Evolutionary conservation across 2,888 invertebrate genomes (phyloP), one percentile per base, ranked within the genome.

Genomic region (Pardosa pseudoannulata): DNA sequence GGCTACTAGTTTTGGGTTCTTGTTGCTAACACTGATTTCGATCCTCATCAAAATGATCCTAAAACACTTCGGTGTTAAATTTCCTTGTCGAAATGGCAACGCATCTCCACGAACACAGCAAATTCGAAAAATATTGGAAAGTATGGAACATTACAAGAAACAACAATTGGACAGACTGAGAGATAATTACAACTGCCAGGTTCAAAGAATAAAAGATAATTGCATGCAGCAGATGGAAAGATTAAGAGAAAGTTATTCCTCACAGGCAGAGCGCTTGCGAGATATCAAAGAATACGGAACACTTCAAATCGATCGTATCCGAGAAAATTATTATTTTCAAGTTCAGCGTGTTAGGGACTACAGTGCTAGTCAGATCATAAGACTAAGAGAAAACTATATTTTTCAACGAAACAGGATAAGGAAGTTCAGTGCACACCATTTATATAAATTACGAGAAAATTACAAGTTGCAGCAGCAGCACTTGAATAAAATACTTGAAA

Each of bases 391-490:
- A 92, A 97, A 97, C 92, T 98, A 98, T 92, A 96, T 97, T 91
- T 96, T 96, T 93, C 98, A 98, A 92, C 94, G 98, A 81, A 96
- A 97, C 92, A 96, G 97, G 92, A 97, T 98, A 89, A 94, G 97
- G 71, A 98, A 98, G 92, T 98, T 98, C 93, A 97, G 97, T 92
- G 95, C 96, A 27, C 96, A 97, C 91, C 97, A 98, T 92, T 94
- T 98, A 83, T 93, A 97, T 67, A 94, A 96, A 74, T 92, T 98
- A 65, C 94, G 97, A 36, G 97, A 98, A 91, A 96, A 97, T 11
- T 98, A 97, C 93, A 98, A 98, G 92, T 96, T 97, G 91, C 98
- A 98, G 92, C 98, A 98, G 91, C 97, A 97, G 92, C 96, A 97
- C 13, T 93, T 98, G 74, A 96, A 97, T 93, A 98, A 98, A 91